Conservation (phyloP, 2,113 vertebrate species). For the Laticauda colubrina region DNA sequence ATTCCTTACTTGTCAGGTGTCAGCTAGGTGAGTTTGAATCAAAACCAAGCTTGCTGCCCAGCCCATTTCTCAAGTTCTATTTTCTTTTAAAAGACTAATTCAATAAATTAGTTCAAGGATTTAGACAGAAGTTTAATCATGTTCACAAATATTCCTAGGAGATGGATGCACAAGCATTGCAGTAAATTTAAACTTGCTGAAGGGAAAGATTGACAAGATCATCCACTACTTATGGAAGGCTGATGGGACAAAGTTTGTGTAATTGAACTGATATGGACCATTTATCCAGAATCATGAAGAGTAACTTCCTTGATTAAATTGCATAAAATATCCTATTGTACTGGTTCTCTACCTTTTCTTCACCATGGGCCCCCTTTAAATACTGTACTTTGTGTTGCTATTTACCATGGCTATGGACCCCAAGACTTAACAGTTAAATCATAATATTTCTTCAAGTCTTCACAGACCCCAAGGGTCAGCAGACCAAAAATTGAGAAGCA, state of each 20-base stretch:
- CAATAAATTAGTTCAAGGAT: slow-evolving; percentile 11
- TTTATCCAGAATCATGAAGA: background rate
- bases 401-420: too few species aligned
- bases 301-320: background rate
- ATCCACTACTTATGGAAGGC: background rate
- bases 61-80: slow-evolving; percentile 4
- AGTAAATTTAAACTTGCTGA: background rate
- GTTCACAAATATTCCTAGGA: background rate
- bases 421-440: background rate
- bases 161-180: background rate
- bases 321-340: background rate
- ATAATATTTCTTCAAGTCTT: background rate
- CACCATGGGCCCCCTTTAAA: background rate
- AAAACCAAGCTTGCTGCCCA: background rate
- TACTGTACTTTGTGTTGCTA: background rate
- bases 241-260: background rate
- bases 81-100: background rate
- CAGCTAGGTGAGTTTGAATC: slow-evolving; percentile 12
- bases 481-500: background rate
- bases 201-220: background rate
- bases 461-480: too few species aligned
- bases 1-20: background rate
- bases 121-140: slow-evolving; percentile 2
- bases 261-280: background rate
- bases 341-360: background rate